Conservation (phyloP, 1,140 invertebrate genomes). For the Neoseiulus cucumeris region DNA sequence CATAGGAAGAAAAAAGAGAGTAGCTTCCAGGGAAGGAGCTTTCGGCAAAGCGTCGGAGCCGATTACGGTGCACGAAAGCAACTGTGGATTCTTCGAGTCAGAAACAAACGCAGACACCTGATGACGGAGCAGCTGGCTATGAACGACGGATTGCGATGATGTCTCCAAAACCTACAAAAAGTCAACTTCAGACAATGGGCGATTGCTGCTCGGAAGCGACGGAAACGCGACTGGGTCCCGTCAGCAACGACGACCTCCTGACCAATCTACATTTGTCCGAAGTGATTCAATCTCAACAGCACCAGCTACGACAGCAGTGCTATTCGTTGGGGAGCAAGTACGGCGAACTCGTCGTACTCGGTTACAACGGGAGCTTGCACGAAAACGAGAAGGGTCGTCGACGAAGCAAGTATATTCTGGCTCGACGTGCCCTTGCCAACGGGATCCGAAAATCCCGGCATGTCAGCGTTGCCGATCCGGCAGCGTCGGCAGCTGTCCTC, state of each 20-base stretch:
- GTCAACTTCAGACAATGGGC: too few species aligned
- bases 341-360: constrained; percentile 77
- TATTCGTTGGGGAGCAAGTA: constrained; percentile 41
- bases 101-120: too few species aligned
- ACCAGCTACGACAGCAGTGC: not conserved
- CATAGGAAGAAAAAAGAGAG: too few species aligned
- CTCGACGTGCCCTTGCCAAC: constrained; percentile 58
- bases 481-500: constrained; percentile 54
- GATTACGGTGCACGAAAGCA: too few species aligned
- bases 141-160: too few species aligned
- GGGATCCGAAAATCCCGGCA: constrained; percentile 84
- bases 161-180: too few species aligned
- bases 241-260: constrained; percentile 2
- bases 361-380: constrained; percentile 82
- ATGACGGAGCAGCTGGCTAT: too few species aligned
- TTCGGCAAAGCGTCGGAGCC: too few species aligned
- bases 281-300: not conserved
- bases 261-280: constrained; percentile 6
- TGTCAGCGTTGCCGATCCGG: constrained; percentile 77
- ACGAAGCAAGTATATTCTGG: constrained; percentile 78
- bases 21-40: too few species aligned
- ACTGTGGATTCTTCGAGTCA: too few species aligned
- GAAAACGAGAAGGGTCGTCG: constrained; percentile 73
- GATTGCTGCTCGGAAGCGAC: not conserved
- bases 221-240: not conserved